phyloP scores from a whole-genome alignment of 1,140 invertebrate genomes.

The Pogonomyrmex barbatus region DNA sequence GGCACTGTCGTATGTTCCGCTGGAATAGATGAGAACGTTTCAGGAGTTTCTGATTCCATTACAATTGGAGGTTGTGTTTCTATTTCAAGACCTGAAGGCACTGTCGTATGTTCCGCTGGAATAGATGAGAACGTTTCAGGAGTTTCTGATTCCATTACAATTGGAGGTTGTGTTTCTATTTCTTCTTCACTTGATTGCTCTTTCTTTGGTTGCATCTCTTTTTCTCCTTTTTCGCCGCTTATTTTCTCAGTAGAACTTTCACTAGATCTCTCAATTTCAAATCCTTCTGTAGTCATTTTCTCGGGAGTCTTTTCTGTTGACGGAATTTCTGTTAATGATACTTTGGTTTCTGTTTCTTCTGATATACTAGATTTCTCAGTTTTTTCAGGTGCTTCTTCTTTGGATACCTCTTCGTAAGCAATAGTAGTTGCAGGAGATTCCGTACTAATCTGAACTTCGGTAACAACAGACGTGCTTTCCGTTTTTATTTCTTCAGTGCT shows the following conservation, averaged over 20 bases:
- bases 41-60: background rate
- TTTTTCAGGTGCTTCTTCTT: constrained; percentile 21
- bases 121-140: background rate
- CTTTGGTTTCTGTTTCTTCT: constrained; percentile 36
- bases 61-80: background rate
- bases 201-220: constrained; percentile 35
- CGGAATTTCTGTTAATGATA: constrained; percentile 7
- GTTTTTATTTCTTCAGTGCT: constrained; percentile 8
- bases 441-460: background rate
- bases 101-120: background rate
- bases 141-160: background rate
- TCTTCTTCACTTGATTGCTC: constrained; percentile 41
- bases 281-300: constrained; percentile 68
- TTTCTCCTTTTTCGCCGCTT: constrained; percentile 57
- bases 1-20: background rate
- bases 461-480: background rate
- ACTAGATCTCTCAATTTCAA: constrained; percentile 62
- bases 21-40: background rate
- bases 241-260: constrained; percentile 71
- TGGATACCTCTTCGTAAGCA: background rate
- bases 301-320: constrained; percentile 42
- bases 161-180: constrained; percentile 6
- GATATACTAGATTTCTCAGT: constrained; percentile 45
- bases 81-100: background rate
- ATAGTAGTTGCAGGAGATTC: constrained; percentile 29